Base-by-base conservation (phyloP, 37 sponge, comb jelly and placozoan genomes). In the Agelas oroides region DNA sequence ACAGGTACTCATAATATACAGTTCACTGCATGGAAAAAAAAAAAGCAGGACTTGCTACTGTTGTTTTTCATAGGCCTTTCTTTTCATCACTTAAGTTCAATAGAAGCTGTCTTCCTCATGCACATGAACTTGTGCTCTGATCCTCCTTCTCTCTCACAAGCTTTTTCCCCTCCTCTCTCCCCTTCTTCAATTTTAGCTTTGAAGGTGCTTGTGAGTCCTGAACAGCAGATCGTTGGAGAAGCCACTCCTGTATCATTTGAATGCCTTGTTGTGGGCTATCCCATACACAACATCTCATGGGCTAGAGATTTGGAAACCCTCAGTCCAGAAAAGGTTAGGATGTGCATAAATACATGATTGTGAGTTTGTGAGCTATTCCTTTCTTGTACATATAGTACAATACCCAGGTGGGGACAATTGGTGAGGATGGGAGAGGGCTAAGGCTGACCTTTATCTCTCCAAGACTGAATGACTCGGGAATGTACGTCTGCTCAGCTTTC, bases 401-500 rank as follows among this genome's bases (percentile, higher is more conserved):
- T 3, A 56, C 17, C 30, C 15, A 46, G 33, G 25, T 54, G 6
- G 24, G 53, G 27, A 2, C 15, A 1, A 18, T 83, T 21, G 24
- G 53, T 41, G 64, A 63, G 20, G 30, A 56, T 30, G 65, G 40
- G 24, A 65, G 23, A 35, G 84, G 58, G 1, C 27, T 75, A 59
- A 24, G 70, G 56, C 27, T 84, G 39, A 76, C 76, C 12, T 28
- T 84, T 23, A n/a, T 35, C 17, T 28, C 34, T 11, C 18, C 71
- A 5, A 59, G 23, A 32, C 27, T 52, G 53, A 17, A 76, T 17
- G 58, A 86, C 46, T 79, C 87, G 25, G 87, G 87, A 53, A 1
- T 36, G 13, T 86, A 86, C 64, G 52, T 60, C 35, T 86, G 87
- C 37, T 52, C 61, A 5, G 79, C 87, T 63, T 59, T 39, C 6